A percentile compares a stretch with the other conserved stretches of the same genome.
Evolutionary conservation across 2,888 invertebrate species (phyloP).

Genomic region (Morinoia aosen): DNA sequence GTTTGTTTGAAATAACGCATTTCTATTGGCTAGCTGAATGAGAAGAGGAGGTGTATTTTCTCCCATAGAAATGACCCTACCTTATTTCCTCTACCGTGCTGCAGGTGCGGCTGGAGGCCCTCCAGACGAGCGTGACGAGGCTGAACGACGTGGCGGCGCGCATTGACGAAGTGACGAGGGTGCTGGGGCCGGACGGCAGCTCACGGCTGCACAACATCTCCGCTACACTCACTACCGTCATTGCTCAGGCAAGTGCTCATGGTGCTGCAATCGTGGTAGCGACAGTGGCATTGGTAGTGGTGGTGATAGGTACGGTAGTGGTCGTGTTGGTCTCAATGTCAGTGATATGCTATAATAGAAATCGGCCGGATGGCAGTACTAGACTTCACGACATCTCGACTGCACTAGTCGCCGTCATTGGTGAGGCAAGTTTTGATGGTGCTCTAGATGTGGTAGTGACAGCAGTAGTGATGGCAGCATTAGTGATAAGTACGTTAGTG

Average conservation of each 20-base stretch:
- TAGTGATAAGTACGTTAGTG: too few species aligned
- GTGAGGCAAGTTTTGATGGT: too few species aligned
- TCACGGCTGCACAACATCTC: neutral
- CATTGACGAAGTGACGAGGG: slow-evolving; percentile 52
- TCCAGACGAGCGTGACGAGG: slow-evolving; percentile 43
- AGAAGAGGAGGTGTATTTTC: too few species aligned
- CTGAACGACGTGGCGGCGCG: slow-evolving; percentile 50
- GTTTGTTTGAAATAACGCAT: too few species aligned
- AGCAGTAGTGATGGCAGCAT: neutral
- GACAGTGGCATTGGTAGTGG: neutral
- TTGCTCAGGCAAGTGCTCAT: neutral
- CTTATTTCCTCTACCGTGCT: too few species aligned
- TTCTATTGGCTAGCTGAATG: too few species aligned
- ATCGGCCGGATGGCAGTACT: too few species aligned
- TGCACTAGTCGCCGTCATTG: neutral
- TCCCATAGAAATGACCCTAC: too few species aligned
- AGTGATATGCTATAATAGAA: too few species aligned
- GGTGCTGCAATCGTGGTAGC: neutral
- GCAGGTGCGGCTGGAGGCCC: slow-evolving; percentile 29
- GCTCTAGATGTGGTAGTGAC: neutral
- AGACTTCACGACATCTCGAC: too few species aligned
- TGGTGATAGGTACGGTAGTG: too few species aligned
- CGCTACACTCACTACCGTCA: neutral
- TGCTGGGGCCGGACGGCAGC: neutral
- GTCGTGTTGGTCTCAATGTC: too few species aligned